Percentiles rank a stretch among this genome's conserved stretches.
These are phyloP conservation scores for Chromobotia macracanthus DNA, from an alignment of 2,797 vertebrate genomes.

Conservation along the genomic window DNA sequence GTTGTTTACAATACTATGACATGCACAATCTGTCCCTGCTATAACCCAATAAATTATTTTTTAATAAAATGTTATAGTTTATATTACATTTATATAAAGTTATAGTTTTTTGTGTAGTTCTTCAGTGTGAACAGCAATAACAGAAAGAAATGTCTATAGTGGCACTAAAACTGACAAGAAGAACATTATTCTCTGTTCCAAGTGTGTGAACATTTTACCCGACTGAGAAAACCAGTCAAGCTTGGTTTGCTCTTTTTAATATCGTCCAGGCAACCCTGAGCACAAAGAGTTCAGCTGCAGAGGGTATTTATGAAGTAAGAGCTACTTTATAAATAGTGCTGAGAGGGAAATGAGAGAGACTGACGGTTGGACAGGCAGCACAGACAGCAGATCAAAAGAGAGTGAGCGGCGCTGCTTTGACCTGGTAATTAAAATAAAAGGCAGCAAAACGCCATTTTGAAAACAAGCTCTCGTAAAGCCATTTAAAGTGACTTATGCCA, in stretches of 20 bases:
- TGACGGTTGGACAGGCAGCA: slow-evolving; percentile 14
- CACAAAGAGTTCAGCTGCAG: slow-evolving; percentile 61
- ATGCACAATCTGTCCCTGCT: slow-evolving; percentile 6
- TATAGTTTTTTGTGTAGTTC: background rate
- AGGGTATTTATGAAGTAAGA: slow-evolving; percentile 47
- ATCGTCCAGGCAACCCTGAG: slow-evolving; percentile 63
- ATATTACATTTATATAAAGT: too few relatives aligned
- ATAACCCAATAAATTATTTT: background rate
- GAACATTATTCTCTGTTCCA: slow-evolving; percentile 19
- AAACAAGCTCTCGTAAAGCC: slow-evolving; percentile 85
- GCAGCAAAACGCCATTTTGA: slow-evolving; percentile 78
- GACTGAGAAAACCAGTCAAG: slow-evolving; percentile 56
- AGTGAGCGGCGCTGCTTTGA: slow-evolving; percentile 67
- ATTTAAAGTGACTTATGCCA: slow-evolving; percentile 81
- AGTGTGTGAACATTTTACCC: slow-evolving; percentile 3
- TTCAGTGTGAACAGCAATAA: background rate
- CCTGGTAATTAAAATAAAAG: slow-evolving; percentile 81
- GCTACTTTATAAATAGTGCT: slow-evolving; percentile 74
- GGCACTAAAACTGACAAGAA: background rate
- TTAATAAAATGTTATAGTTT: background rate
- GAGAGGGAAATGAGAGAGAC: slow-evolving; percentile 69
- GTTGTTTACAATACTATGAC: slow-evolving; percentile 25
- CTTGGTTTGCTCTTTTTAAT: slow-evolving; percentile 58
- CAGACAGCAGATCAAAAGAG: slow-evolving; percentile 41
- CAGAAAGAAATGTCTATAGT: background rate